phyloP scores from a whole-genome alignment of 1,140 invertebrate genomes.

The Zaprionus camerounensis region DNA sequence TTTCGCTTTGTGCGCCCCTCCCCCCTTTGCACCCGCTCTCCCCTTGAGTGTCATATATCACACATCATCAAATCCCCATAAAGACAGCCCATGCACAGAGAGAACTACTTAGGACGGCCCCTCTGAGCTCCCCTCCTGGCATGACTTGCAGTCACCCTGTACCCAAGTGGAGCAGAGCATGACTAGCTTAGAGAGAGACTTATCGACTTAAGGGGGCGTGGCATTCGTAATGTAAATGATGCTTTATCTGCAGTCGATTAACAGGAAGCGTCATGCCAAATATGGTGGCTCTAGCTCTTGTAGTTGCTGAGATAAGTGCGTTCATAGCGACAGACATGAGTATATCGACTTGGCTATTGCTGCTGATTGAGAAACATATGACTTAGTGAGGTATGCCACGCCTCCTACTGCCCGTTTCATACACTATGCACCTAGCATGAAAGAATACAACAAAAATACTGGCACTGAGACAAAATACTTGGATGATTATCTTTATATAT shows the following conservation, averaged over 20 bases:
- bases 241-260: no score
- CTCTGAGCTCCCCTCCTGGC: neutral
- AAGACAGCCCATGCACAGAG: constrained; percentile 28
- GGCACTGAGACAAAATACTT: no score
- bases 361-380: no score
- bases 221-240: no score
- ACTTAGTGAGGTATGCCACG: no score
- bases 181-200: neutral
- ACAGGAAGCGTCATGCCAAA: neutral
- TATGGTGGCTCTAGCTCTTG: neutral
- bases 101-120: neutral
- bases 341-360: neutral
- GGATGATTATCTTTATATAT: no score
- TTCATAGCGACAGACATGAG: neutral
- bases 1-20: constrained; percentile 19
- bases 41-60: constrained; percentile 79
- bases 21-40: constrained; percentile 1
- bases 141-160: constrained; percentile 19
- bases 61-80: constrained; percentile 77
- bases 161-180: neutral
- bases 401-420: no score
- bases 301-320: neutral
- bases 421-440: no score
- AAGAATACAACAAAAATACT: no score
- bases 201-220: no score